These are phyloP conservation scores for Shinisaurus crocodilurus DNA, from an alignment of 2,113 vertebrate genomes.

Conservation along the genomic window DNA sequence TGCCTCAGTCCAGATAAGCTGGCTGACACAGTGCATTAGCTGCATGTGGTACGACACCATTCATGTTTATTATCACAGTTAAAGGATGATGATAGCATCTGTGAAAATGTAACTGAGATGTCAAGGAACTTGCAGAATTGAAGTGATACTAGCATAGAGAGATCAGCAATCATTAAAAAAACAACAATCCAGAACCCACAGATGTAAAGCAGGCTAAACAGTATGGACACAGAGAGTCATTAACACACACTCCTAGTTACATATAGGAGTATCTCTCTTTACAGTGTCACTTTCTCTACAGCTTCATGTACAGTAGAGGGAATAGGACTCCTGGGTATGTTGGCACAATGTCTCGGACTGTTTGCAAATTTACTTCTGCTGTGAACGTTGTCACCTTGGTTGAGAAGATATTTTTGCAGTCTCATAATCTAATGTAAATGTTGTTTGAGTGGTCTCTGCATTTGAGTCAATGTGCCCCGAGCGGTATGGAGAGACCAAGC, in stretches of 20 bases:
- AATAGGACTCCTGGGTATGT: slow-evolving; percentile 67
- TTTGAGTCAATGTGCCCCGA: slow-evolving; percentile 52
- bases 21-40: not conserved
- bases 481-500: slow-evolving; percentile 43
- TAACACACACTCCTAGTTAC: not conserved
- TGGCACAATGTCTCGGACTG: slow-evolving; percentile 57
- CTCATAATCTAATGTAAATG: slow-evolving; percentile 55
- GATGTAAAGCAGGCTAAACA: slow-evolving; percentile 36
- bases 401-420: slow-evolving; percentile 60
- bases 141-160: slow-evolving; percentile 42
- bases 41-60: slow-evolving; percentile 7
- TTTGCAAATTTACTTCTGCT: slow-evolving; percentile 65
- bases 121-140: slow-evolving; percentile 46
- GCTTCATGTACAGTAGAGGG: slow-evolving; percentile 32
- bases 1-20: slow-evolving; percentile 1
- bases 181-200: slow-evolving; percentile 28
- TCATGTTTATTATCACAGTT: slow-evolving; percentile 43
- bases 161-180: slow-evolving; percentile 30
- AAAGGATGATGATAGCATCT: slow-evolving; percentile 44
- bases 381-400: slow-evolving; percentile 69
- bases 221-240: slow-evolving; percentile 37
- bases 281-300: slow-evolving; percentile 51
- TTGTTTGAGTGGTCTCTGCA: slow-evolving; percentile 58
- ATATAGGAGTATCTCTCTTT: not conserved
- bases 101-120: slow-evolving; percentile 53